A percentile compares a stretch with the other conserved stretches of the same genome.
Conservation (phyloP, 2,888 invertebrate species). For the Cotesia congregata region DNA sequence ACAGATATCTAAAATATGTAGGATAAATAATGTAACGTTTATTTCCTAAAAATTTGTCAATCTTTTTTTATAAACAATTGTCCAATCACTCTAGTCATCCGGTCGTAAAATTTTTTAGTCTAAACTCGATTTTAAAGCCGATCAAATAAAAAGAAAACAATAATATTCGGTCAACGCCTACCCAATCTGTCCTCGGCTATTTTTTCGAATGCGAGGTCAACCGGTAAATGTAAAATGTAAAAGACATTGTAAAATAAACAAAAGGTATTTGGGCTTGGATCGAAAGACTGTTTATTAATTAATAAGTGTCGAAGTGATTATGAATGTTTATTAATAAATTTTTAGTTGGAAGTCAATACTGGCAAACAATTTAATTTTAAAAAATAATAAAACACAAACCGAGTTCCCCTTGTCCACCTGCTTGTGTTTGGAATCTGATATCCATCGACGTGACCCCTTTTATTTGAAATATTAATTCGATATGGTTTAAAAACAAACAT, state of each 20-base stretch:
- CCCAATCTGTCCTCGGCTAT: conserved; percentile 60
- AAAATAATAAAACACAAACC: background rate
- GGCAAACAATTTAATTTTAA: too few species aligned
- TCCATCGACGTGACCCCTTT: conserved; percentile 12
- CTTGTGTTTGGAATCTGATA: conserved; percentile 2
- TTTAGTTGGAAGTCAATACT: too few species aligned
- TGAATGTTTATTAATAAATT: too few species aligned
- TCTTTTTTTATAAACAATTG: conserved; percentile 11
- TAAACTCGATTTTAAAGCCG: background rate
- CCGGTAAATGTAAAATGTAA: conserved; percentile 45
- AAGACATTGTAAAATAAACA: conserved; percentile 13
- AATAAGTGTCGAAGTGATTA: background rate
- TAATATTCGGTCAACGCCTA: conserved; percentile 57
- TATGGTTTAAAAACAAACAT: background rate
- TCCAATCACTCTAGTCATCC: background rate
- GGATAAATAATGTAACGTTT: conserved; percentile 4
- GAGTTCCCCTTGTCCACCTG: conserved; percentile 20
- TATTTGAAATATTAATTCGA: background rate
- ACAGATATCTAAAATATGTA: too few species aligned
- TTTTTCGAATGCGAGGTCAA: conserved; percentile 64
- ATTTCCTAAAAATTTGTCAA: background rate
- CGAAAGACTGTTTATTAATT: background rate
- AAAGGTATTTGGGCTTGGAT: background rate
- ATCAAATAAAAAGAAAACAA: conserved; percentile 4
- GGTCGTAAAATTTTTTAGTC: background rate